Evolutionary conservation across 2,797 vertebrate genomes (phyloP).

Genomic region (Rhabdophis nuchalis): DNA sequence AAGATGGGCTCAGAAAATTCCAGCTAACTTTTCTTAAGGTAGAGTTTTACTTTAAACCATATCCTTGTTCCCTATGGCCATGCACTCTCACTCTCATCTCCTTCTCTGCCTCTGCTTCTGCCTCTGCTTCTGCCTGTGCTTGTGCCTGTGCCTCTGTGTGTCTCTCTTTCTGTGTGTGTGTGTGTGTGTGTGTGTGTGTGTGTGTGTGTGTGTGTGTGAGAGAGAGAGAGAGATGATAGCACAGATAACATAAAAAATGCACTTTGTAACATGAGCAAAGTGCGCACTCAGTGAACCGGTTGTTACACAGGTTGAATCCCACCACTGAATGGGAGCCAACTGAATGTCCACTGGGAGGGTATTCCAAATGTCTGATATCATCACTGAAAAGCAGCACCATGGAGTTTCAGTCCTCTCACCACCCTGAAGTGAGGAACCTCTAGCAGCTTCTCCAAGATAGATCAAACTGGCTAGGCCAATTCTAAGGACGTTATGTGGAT

Average conservation of each 20-base stretch:
- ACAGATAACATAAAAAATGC: slow-evolving; percentile 19
- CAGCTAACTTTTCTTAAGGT: slow-evolving; percentile 28
- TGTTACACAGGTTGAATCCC: no score
- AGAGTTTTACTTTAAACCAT: background rate
- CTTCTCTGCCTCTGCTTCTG: no score
- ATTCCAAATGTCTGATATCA: background rate
- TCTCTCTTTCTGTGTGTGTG: background rate
- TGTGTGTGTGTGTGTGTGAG: no score
- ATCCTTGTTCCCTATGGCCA: background rate
- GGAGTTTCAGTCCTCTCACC: background rate
- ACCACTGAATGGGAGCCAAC: background rate
- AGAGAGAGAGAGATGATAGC: background rate
- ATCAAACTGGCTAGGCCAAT: background rate
- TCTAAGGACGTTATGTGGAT: background rate
- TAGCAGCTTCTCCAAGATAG: background rate
- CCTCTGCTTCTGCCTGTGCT: rapidly evolving
- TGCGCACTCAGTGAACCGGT: no score
- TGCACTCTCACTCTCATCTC: background rate
- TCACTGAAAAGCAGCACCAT: background rate
- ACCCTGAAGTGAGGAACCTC: background rate
- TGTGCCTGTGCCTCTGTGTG: no score
- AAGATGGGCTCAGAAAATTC: slow-evolving; percentile 50
- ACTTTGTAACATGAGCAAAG: slow-evolving; percentile 20
- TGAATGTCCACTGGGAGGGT: background rate
- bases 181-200: no score